These are phyloP conservation scores for Invenusta paracnida DNA, from an alignment of 2,888 invertebrate genomes.

Conservation along the genomic window DNA sequence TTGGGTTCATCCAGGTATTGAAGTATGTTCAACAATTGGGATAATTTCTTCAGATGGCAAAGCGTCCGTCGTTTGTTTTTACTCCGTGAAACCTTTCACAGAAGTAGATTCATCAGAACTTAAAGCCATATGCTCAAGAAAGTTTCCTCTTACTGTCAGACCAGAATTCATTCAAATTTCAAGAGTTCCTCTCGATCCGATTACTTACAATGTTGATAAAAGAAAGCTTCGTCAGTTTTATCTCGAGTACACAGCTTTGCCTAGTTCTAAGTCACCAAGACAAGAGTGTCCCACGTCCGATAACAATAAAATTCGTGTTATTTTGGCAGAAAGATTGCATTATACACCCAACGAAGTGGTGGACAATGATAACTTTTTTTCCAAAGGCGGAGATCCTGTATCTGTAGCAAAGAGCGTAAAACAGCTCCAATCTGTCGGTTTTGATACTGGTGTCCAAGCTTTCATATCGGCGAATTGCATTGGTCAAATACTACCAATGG, in stretches of 20 bases:
- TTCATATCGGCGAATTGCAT: neutral
- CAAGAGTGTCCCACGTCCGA: neutral
- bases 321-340: conserved; percentile 15
- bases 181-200: neutral
- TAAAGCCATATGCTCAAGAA: neutral
- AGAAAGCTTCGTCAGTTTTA: neutral
- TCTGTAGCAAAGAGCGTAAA: neutral
- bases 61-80: neutral
- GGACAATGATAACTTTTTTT: conserved; percentile 19
- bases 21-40: conserved; percentile 28
- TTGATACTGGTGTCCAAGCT: neutral
- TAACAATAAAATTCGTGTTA: neutral
- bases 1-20: conserved; percentile 19
- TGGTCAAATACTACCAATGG: neutral
- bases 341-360: neutral
- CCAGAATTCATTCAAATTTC: conserved; percentile 1
- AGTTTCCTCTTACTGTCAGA: neutral
- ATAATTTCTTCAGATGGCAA: neutral
- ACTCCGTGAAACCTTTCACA: neutral
- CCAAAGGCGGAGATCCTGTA: conserved; percentile 13
- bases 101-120: neutral
- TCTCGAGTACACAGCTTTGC: neutral
- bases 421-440: neutral
- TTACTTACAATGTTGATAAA: neutral
- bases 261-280: neutral